phyloP scores from a whole-genome alignment of 2,888 invertebrate genomes.

The Orthonychiurus folsomi region DNA sequence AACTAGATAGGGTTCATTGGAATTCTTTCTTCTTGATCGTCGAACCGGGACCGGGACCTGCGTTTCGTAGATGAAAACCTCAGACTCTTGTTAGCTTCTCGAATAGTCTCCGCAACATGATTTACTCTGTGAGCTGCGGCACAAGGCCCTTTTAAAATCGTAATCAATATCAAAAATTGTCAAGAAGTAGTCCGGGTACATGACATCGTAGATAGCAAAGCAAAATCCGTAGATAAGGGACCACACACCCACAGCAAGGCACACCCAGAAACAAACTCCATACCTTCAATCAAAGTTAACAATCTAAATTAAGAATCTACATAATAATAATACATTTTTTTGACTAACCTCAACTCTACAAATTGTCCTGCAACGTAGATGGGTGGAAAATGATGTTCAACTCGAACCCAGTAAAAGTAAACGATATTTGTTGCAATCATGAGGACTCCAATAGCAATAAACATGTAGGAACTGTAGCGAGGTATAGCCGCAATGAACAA shows the following conservation, averaged over 20 bases:
- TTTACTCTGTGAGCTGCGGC: constrained; percentile 33
- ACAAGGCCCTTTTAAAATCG: constrained; percentile 37
- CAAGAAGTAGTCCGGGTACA: constrained; percentile 37
- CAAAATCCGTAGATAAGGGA: constrained; percentile 34
- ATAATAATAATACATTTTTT: not conserved
- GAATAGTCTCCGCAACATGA: not conserved
- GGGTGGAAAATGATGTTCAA: constrained; percentile 27
- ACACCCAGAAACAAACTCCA: constrained; percentile 36
- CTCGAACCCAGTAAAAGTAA: constrained; percentile 37
- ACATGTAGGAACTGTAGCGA: constrained; percentile 35
- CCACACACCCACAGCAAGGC: constrained; percentile 33
- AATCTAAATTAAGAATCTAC: not conserved
- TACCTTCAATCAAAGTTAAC: constrained; percentile 29
- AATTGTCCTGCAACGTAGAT: constrained; percentile 36
- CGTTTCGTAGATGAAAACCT: too few species aligned
- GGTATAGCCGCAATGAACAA: constrained; percentile 36
- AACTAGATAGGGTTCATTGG: not conserved
- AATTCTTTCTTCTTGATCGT: not conserved
- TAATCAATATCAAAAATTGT: constrained; percentile 39
- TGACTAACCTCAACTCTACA: constrained; percentile 30
- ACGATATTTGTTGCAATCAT: constrained; percentile 29
- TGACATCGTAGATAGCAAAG: constrained; percentile 32
- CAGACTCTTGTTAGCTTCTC: not conserved
- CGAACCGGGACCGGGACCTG: not conserved
- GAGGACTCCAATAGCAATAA: constrained; percentile 31